Evolutionary conservation across 2,113 vertebrate species (phyloP), one percentile per base, ranked within the genome.

Genomic region (Meleagris gallopavo): DNA sequence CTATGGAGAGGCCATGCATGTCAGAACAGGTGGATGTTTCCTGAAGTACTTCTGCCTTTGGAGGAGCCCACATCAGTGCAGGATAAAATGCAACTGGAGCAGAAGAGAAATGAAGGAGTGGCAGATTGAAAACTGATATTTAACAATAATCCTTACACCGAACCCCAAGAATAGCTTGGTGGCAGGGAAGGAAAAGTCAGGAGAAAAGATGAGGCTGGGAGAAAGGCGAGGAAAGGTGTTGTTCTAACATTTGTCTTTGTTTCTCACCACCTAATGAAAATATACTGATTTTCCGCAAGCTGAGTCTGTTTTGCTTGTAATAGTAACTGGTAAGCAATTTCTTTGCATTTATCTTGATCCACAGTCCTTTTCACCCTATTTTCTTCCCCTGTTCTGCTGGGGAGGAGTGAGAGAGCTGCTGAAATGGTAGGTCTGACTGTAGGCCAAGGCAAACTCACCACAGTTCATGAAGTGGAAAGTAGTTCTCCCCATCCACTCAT

Each of bases 1-100:
- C 29, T 32, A 46, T 1, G 4, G 21, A 48, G 27, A 80, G n/a
- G 11, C 12, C 11, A 50, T 2, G 0, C 11, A 50, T 2, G 0
- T 8, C 43, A 41, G 18, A 69, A 24, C 8, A 58, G 14, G 24
- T 2, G 1, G 40, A 16, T 36, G 27, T 14, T 76, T 76, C 22
- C 27, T 43, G 45, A 58, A 76, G 9, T 36, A 54, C 18, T 38
- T 27, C 16, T 71, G 30, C 27, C 25, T 45, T 46, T 48, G 11
- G 13, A 74, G 14, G 4, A 88, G 6, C 8, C 4, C n/a, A n/a
- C 0, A 2, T 9, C 34, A 41, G 20, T 89, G 48, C 13, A 88
- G 12, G 5, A 4, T 5, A 3, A n/a, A 83, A 66, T 55, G 29
- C 24, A 30, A 3, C 9, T 38, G 45, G 25, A 94, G 52, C 25